Evolutionary conservation across 2,113 vertebrate species (phyloP), one percentile per base, ranked within the genome.

Genomic region (Hyla sarda): DNA sequence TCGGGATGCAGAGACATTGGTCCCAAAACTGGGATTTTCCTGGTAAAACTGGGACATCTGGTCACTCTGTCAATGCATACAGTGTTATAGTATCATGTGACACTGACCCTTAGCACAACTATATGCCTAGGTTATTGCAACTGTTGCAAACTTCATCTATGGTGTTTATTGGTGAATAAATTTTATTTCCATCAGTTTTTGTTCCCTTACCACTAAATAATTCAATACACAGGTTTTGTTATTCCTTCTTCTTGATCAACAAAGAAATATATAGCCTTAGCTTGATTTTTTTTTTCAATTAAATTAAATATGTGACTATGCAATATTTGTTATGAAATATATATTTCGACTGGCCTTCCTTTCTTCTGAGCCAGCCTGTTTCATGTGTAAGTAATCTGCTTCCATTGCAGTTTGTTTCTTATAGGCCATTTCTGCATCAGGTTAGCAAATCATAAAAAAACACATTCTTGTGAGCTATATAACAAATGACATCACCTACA

Each of bases 401-500:
- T 79, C 54, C 52, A n/a, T 7, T 79, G 25, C n/a, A 28, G 48
- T 50, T 50, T 28, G 25, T 28, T 41, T 58, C 54, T 79, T 79
- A 17, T 62, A 65, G n/a, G 58, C 58, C 19, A 28, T 62, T 81
- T 45, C 41, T 62, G 25, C 72, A 48, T 76, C 83, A 84, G 41
- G 83, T 76, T 62, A 84, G 10, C 71, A 84, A 84, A 76, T 84
- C 65, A 72, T 80, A 86, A 79, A 86, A 79, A 45, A 84, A 74
- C 82, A 73, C 84, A 72, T 73, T 72, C 84, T 37, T 60, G 34
- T 80, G 62, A 54, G 62, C 76, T 73, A 41, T 72, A 71, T 69
- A 41, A 79, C 48, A 86, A 80, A 80, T 81, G 76, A 80, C 84
- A 86, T 86, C 76, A 86, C 76, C 50, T 14, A 86, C 65, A 86